phyloP scores from a whole-genome alignment of 2,888 invertebrate species.

The Chrysolina americana region DNA sequence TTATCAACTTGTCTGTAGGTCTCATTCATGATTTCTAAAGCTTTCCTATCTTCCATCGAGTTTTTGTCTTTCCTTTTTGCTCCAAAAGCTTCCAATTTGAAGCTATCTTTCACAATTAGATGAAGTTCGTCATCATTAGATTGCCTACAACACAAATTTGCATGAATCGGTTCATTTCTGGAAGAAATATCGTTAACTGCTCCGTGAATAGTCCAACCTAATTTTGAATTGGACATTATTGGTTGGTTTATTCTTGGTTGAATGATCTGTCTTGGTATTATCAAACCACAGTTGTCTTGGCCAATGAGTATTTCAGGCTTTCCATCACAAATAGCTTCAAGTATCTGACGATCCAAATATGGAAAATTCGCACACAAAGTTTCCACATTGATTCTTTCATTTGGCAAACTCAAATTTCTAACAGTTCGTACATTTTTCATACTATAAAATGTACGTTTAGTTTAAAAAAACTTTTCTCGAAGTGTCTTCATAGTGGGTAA shows the following conservation, averaged over 20 bases:
- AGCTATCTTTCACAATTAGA: background rate
- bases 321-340: background rate
- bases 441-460: too few relatives aligned
- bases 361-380: background rate
- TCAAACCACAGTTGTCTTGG: background rate
- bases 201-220: conserved; percentile 10
- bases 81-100: conserved; percentile 15
- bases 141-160: background rate
- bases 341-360: background rate
- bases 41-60: background rate
- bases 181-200: background rate
- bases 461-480: background rate
- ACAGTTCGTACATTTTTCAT: background rate
- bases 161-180: background rate
- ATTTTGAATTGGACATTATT: background rate
- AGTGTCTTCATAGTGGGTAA: background rate
- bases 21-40: conserved; percentile 1
- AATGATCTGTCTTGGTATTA: too few relatives aligned
- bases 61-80: background rate
- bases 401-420: too few relatives aligned
- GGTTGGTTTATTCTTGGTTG: background rate
- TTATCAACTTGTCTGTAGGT: background rate
- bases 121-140: conserved; percentile 8
- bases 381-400: background rate
- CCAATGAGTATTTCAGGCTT: conserved; percentile 4